A percentile compares a stretch with the other conserved stretches of the same genome.
phyloP scores from a whole-genome alignment of 2,113 vertebrate genomes.

The Halichoeres trimaculatus region DNA sequence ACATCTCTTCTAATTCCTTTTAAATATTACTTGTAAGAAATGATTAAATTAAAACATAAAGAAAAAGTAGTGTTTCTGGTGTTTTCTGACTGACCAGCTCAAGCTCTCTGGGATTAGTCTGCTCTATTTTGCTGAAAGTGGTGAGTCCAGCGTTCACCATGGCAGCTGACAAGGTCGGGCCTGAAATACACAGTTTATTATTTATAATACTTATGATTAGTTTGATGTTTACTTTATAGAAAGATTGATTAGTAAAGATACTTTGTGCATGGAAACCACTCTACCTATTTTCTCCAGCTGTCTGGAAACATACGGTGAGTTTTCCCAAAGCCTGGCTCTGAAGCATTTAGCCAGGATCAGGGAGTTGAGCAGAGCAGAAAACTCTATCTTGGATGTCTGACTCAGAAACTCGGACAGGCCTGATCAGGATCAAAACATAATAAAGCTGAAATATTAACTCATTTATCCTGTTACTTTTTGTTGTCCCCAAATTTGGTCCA shows the following conservation, averaged over 20 bases:
- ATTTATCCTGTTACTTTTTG: not conserved
- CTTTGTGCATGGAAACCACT: too few relatives aligned
- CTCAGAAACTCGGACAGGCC: constrained; percentile 92
- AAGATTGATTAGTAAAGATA: too few relatives aligned
- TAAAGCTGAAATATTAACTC: not conserved
- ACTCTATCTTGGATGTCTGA: constrained; percentile 84
- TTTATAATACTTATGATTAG: not conserved
- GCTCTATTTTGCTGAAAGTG: constrained; percentile 95
- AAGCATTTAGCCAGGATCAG: constrained; percentile 96
- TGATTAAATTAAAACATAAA: not conserved
- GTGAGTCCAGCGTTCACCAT: constrained; percentile 97
- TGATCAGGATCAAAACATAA: constrained; percentile 63
- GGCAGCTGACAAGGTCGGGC: constrained; percentile 90
- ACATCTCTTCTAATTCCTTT: not conserved
- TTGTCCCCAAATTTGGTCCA: not conserved
- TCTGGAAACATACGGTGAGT: constrained; percentile 92
- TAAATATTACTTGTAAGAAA: not conserved
- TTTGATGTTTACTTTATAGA: not conserved
- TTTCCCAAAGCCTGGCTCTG: constrained; percentile 95
- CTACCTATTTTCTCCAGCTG: constrained; percentile 97
- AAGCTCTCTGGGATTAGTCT: constrained; percentile 90
- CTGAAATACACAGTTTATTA: constrained; percentile 74
- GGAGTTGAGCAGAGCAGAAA: constrained; percentile 87
- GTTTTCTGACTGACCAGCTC: constrained; percentile 88
- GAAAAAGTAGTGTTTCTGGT: not conserved